Conservation (phyloP, 2,113 vertebrate genomes). For the Chaetorhynchus papuensis region DNA sequence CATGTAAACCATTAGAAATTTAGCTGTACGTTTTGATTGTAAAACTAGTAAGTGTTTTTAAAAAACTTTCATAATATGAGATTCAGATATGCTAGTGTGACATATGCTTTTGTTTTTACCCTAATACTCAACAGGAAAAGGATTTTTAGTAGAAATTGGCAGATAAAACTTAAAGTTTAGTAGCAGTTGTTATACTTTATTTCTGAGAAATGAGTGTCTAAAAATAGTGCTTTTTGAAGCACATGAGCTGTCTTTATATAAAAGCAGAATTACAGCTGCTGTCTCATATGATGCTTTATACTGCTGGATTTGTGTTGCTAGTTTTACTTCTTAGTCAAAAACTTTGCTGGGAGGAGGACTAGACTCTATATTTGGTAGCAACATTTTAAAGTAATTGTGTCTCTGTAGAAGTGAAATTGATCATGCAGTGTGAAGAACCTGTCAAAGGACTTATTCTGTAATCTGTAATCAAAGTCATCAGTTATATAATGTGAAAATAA, state of each 20-base stretch:
- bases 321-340: background rate
- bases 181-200: background rate
- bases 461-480: background rate
- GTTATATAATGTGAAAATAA: background rate
- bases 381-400: background rate
- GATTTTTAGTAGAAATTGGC: background rate
- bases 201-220: background rate
- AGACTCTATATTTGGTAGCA: background rate
- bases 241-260: background rate
- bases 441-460: background rate
- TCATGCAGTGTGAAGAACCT: background rate
- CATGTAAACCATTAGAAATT: background rate
- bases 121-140: background rate
- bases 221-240: background rate
- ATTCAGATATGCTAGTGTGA: background rate
- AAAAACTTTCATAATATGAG: background rate
- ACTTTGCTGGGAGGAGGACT: background rate
- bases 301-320: background rate
- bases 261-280: background rate
- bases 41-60: background rate
- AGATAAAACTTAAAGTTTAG: background rate
- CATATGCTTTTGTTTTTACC: background rate
- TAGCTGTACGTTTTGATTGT: background rate
- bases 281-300: background rate
- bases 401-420: background rate